phyloP scores from a whole-genome alignment of 1,140 invertebrate genomes.

The Spodoptera frugiperda region DNA sequence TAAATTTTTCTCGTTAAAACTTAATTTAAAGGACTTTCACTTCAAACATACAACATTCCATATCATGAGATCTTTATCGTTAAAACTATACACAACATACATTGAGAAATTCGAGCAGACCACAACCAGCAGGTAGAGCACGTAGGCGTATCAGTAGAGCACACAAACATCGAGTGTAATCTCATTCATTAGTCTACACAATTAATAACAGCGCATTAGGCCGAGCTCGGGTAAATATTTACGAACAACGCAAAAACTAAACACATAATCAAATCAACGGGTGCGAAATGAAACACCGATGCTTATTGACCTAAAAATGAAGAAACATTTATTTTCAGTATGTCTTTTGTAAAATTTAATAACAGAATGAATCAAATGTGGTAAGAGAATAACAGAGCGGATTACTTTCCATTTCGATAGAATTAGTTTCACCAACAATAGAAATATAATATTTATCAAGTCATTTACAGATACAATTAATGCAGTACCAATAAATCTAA shows the following conservation, averaged over 20 bases:
- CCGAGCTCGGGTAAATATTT: slow-evolving; percentile 1
- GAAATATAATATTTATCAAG: slow-evolving; percentile 85
- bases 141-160: background rate
- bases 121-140: slow-evolving; percentile 10
- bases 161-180: slow-evolving; percentile 18
- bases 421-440: slow-evolving; percentile 85
- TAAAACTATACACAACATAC: slow-evolving; percentile 11
- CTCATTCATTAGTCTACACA: slow-evolving; percentile 25
- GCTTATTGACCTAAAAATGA: slow-evolving; percentile 90
- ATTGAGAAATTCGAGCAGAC: background rate
- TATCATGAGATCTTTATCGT: slow-evolving; percentile 29
- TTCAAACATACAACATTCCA: slow-evolving; percentile 24
- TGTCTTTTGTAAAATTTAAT: slow-evolving; percentile 87
- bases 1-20: background rate
- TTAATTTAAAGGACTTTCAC: slow-evolving; percentile 21
- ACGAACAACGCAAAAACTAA: background rate
- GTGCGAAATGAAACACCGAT: slow-evolving; percentile 83
- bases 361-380: slow-evolving; percentile 86
- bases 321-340: slow-evolving; percentile 90
- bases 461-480: slow-evolving; percentile 83
- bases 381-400: slow-evolving; percentile 83
- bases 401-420: slow-evolving; percentile 81
- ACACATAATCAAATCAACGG: slow-evolving; percentile 34
- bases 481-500: slow-evolving; percentile 83
- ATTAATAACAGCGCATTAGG: slow-evolving; percentile 7